Base-by-base conservation (phyloP, 2,797 vertebrate species). In the Pelochelys cantorii region DNA sequence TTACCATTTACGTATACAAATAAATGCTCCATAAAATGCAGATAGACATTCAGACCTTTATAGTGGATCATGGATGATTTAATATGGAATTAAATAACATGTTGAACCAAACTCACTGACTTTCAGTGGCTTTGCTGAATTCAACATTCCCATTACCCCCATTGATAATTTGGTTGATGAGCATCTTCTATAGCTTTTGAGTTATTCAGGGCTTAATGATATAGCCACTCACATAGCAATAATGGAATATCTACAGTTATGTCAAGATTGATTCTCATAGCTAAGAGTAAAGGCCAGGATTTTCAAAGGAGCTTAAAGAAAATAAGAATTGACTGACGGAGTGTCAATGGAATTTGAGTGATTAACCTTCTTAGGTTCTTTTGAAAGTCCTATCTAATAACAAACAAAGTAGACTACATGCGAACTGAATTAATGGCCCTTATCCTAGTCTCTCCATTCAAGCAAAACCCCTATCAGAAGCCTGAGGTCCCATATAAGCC, bases 291-390 rank as follows among this genome's bases (percentile, higher is more conserved):
- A 0, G 11, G 1, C 54, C 85, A 11, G 3, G 8, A 81, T 85
- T 5, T 55, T 87, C 31, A 84, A 89, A 93, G 89, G 75, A 79
- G 65, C 27, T n/a, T 84, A 75, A 85, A 78, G 31, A 11, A 82
- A 7, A 0, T 78, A 11, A 92, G 84, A 18, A 83, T 4, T 90
- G 17, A 52, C 65, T n/a, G 31, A 62, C 18, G 23, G 54, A 89
- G 29, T 52, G 62, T 92, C 71, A 71, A n/a, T 57, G 27, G 10
- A 11, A 92, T 90, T 87, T 92, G 79, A 93, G 22, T 29, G 57
- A 52, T 54, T 20, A 78, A 68, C 9, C 68, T 17, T 27, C 75
- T 48, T 55, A n/a, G 6, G 31, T 83, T 85, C 91, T 65, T 84
- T 81, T 55, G 82, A 85, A 84, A 11, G 37, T 84, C 48, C 34